phyloP scores from a whole-genome alignment of 1,140 invertebrate genomes.

The Cepaea nemoralis region DNA sequence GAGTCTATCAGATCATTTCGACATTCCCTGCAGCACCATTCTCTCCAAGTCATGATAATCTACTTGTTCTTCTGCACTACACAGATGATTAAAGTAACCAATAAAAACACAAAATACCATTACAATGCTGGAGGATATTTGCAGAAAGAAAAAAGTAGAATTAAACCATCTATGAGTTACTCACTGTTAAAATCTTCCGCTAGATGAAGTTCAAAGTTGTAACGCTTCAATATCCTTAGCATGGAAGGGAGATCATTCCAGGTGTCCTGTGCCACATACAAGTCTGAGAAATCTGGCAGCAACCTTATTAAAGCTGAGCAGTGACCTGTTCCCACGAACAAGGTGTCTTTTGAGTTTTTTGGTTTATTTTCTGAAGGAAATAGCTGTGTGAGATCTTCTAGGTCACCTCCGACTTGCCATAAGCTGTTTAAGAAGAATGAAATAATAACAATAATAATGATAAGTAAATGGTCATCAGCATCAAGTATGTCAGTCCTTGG shows the following conservation, averaged over 20 bases:
- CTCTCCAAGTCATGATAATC: no score
- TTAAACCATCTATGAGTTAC: no score
- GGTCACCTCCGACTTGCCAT: slow-evolving; percentile 80
- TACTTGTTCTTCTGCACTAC: no score
- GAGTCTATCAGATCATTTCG: no score
- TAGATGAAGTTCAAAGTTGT: slow-evolving; percentile 84
- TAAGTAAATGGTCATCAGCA: no score
- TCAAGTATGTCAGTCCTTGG: no score
- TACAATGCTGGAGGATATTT: no score
- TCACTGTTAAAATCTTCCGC: slow-evolving; percentile 65
- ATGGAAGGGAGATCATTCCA: slow-evolving; percentile 85
- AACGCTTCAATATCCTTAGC: slow-evolving; percentile 90
- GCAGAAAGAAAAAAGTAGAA: no score
- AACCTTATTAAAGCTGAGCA: slow-evolving; percentile 79
- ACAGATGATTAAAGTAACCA: no score
- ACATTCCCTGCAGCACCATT: no score
- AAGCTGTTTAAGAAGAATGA: slow-evolving; percentile 54
- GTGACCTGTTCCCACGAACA: slow-evolving; percentile 71
- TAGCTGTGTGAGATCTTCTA: slow-evolving; percentile 77
- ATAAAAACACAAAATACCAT: no score
- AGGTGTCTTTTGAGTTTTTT: slow-evolving; percentile 52
- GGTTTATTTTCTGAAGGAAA: slow-evolving; percentile 42
- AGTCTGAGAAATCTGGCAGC: slow-evolving; percentile 74
- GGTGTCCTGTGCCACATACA: slow-evolving; percentile 80
- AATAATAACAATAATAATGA: no score